Percentiles rank a stretch among this genome's conserved stretches.
These are phyloP conservation scores for Lytechinus variegatus DNA, from an alignment of 35 echinoderm and acorn worm genomes.

Conservation along the genomic window DNA sequence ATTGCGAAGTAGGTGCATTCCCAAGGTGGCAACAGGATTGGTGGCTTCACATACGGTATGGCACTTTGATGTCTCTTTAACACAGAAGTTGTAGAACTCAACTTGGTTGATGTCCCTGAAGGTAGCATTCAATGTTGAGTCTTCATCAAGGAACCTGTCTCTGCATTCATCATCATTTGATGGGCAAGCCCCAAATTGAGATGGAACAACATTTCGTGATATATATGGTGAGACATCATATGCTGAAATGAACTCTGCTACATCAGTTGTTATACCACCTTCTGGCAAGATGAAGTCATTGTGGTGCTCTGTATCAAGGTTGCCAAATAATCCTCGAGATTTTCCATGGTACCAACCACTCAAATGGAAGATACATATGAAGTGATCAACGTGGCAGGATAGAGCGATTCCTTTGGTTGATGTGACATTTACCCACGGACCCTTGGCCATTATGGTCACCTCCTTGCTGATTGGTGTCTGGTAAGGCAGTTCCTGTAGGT, in stretches of 20 bases:
- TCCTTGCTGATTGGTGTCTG: slow-evolving; percentile 59
- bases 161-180: slow-evolving; percentile 44
- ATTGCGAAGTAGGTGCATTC: slow-evolving; percentile 4
- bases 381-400: slow-evolving; percentile 63
- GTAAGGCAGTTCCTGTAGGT: slow-evolving; percentile 69
- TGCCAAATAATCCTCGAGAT: slow-evolving; percentile 93
- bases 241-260: slow-evolving; percentile 71
- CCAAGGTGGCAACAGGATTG: neutral
- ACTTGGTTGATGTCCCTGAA: slow-evolving; percentile 67
- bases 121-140: slow-evolving; percentile 57
- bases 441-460: slow-evolving; percentile 65
- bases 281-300: slow-evolving; percentile 74
- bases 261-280: slow-evolving; percentile 59
- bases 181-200: neutral
- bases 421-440: slow-evolving; percentile 87
- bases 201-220: slow-evolving; percentile 50
- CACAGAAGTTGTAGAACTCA: slow-evolving; percentile 42
- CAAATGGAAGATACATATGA: slow-evolving; percentile 74
- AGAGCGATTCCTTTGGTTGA: slow-evolving; percentile 77
- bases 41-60: neutral
- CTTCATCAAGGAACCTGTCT: slow-evolving; percentile 53
- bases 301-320: slow-evolving; percentile 63
- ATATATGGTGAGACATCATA: slow-evolving; percentile 82
- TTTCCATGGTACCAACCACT: slow-evolving; percentile 95
- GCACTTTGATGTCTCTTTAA: slow-evolving; percentile 43